Percentiles rank a stretch among this genome's conserved stretches.
These are phyloP conservation scores for Riparia riparia DNA, from an alignment of 2,113 vertebrate species.

Conservation along the genomic window DNA sequence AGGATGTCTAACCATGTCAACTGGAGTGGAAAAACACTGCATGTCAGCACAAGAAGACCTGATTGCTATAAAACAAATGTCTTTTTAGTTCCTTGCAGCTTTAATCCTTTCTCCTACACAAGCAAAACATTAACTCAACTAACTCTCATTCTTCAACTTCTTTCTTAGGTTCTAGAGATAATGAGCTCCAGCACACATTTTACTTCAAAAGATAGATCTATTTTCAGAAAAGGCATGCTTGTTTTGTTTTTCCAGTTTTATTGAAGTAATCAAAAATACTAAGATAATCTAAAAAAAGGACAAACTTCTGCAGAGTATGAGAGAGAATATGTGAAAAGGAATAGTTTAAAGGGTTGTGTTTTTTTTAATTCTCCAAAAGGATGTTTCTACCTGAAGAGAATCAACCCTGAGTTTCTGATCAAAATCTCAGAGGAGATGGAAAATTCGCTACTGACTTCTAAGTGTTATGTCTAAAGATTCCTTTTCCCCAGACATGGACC, in stretches of 20 bases:
- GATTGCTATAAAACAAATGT: conserved; percentile 8
- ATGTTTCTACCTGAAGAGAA: background rate
- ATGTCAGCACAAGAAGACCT: conserved; percentile 42
- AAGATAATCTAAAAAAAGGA: background rate
- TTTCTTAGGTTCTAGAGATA: background rate
- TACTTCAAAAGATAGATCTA: background rate
- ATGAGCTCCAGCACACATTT: background rate
- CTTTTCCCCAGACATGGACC: background rate
- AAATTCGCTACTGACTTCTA: background rate
- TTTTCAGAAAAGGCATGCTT: background rate
- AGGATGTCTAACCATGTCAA: conserved; percentile 13
- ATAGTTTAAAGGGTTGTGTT: background rate
- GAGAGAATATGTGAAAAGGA: background rate
- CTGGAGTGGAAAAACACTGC: conserved; percentile 63
- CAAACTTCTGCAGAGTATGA: background rate
- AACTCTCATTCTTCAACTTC: background rate
- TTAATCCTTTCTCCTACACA: background rate
- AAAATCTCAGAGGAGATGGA: background rate
- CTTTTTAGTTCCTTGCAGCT: background rate
- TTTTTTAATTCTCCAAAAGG: background rate
- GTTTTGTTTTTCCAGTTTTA: background rate
- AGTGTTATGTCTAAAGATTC: background rate
- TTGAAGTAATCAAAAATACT: background rate
- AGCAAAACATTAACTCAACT: background rate
- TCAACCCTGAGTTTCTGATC: background rate